A percentile compares a stretch with the other conserved stretches of the same genome.
These are phyloP conservation scores for Cossypha caffra DNA, from an alignment of 2,797 vertebrate species.

Conservation along the genomic window DNA sequence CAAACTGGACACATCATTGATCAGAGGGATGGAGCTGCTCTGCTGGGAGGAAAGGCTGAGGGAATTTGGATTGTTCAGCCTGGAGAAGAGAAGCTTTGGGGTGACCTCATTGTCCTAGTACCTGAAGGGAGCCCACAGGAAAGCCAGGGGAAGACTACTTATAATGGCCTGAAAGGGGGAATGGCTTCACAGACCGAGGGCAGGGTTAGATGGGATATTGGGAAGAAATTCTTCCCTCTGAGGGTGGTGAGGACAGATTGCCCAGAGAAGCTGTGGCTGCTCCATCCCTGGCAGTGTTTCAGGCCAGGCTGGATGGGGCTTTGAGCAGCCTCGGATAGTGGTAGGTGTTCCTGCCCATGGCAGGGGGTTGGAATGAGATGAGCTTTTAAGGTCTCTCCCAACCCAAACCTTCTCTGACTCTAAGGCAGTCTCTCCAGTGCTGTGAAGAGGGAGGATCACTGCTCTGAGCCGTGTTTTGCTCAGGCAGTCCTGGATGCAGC, in stretches of 20 bases:
- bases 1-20: background rate
- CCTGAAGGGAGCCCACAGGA: background rate
- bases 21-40: background rate
- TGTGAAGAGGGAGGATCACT: background rate
- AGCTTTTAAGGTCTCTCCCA: background rate
- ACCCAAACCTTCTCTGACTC: background rate
- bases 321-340: background rate
- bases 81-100: background rate
- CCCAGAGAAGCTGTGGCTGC: background rate
- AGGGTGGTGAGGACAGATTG: rapidly evolving
- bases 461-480: background rate
- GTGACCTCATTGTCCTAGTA: background rate
- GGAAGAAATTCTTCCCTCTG: background rate
- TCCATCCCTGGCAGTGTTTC: background rate
- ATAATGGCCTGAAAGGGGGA: background rate
- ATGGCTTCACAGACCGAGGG: background rate
- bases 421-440: rapidly evolving
- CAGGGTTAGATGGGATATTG: background rate
- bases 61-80: background rate
- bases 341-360: background rate
- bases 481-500: background rate
- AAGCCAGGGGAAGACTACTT: background rate
- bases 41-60: background rate
- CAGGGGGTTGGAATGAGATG: background rate
- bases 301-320: rapidly evolving